These are phyloP conservation scores for Lamprologus tigripictilis DNA, from an alignment of 2,113 vertebrate species.

Conservation along the genomic window DNA sequence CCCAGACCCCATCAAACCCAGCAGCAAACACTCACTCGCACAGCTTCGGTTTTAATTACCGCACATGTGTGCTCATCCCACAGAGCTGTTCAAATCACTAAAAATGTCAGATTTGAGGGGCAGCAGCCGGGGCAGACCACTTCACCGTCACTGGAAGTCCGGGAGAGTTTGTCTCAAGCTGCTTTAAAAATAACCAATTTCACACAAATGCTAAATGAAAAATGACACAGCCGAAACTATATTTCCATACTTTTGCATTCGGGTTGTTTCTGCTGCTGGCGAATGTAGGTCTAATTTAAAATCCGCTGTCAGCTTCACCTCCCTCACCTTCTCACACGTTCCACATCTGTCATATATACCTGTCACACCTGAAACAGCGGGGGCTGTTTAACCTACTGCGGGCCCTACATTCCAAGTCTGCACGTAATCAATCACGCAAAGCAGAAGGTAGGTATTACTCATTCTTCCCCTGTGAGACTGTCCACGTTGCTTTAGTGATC, in stretches of 20 bases:
- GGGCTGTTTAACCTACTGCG: neutral
- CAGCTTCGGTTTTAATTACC: neutral
- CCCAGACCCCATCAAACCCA: neutral
- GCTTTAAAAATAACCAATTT: neutral
- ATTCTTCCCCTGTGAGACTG: neutral
- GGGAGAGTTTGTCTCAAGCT: neutral
- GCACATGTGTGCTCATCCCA: neutral
- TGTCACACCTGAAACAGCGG: neutral
- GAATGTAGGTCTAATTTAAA: neutral
- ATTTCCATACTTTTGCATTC: neutral
- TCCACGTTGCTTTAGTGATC: neutral
- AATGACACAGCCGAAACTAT: fast-evolving
- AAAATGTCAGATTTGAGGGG: neutral
- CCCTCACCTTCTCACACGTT: neutral
- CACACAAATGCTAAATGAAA: neutral
- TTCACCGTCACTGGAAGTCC: neutral
- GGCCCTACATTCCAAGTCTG: neutral
- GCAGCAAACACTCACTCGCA: neutral
- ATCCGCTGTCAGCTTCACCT: neutral
- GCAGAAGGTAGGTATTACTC: neutral
- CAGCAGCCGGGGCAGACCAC: neutral
- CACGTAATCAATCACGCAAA: neutral
- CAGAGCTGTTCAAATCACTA: neutral
- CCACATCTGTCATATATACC: neutral
- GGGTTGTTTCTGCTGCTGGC: neutral